These are phyloP conservation scores for Eptatretus burgeri DNA, from an alignment of 2,113 vertebrate genomes.

Conservation along the genomic window DNA sequence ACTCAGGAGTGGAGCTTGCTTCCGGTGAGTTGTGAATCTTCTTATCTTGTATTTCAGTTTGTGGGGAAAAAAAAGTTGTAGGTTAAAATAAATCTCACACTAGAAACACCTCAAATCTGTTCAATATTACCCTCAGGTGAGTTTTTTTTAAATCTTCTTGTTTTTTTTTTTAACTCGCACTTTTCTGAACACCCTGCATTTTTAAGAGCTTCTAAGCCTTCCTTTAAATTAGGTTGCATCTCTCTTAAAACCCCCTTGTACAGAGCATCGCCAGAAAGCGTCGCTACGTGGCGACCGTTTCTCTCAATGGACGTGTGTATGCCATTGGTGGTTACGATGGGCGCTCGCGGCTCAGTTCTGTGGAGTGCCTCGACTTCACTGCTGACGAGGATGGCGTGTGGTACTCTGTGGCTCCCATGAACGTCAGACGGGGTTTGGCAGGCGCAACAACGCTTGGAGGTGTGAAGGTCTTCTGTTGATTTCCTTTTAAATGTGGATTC, in stretches of 20 bases:
- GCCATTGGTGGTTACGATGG: constrained; percentile 90
- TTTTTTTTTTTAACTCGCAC: too few species aligned
- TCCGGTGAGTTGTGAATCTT: constrained; percentile 32
- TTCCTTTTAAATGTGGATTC: too few species aligned
- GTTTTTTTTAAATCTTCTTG: too few species aligned
- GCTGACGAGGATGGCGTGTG: constrained; percentile 83
- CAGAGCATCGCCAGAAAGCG: constrained; percentile 84
- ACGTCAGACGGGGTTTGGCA: constrained; percentile 60
- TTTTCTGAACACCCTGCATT: too few species aligned
- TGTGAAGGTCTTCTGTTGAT: constrained; percentile 11
- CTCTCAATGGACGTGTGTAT: constrained; percentile 68
- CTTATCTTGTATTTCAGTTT: too few species aligned
- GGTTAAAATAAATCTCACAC: too few species aligned
- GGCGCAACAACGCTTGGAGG: constrained; percentile 84
- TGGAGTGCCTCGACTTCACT: constrained; percentile 79
- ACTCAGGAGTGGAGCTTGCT: constrained; percentile 88
- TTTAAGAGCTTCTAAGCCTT: too few species aligned
- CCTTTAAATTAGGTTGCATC: too few species aligned
- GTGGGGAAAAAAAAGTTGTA: too few species aligned
- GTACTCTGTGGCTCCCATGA: constrained; percentile 96
- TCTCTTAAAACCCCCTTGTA: too few species aligned
- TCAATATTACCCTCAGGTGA: too few species aligned
- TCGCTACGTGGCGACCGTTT: constrained; percentile 77
- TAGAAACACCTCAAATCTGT: too few species aligned
- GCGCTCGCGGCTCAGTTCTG: constrained; percentile 69